Percentiles rank a stretch among this genome's conserved stretches.
Conservation (phyloP, 2,888 invertebrate species). For the Aradus depressus region DNA sequence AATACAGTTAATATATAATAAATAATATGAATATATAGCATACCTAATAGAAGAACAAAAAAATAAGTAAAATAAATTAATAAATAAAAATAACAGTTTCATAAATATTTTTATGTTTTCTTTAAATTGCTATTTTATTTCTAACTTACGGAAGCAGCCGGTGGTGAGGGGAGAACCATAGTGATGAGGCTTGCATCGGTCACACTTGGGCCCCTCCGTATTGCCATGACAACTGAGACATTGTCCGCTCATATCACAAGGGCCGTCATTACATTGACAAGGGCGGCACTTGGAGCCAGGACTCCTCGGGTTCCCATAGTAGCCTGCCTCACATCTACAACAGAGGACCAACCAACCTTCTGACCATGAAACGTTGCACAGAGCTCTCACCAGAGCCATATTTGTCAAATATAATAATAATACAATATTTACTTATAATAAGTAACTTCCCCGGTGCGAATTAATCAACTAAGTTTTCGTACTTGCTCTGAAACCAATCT, state of each 20-base stretch:
- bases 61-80: not conserved
- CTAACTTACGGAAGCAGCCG: slow-evolving; percentile 48
- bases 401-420: not conserved
- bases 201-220: slow-evolving; percentile 53
- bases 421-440: too few species aligned
- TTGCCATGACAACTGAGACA: slow-evolving; percentile 75
- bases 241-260: slow-evolving; percentile 75
- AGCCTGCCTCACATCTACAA: slow-evolving; percentile 67
- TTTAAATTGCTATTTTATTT: too few species aligned
- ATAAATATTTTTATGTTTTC: not conserved
- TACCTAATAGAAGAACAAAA: too few species aligned
- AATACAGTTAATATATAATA: too few species aligned
- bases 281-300: slow-evolving; percentile 60
- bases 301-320: slow-evolving; percentile 67
- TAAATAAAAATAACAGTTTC: not conserved
- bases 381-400: not conserved
- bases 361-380: slow-evolving; percentile 3
- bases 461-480: too few species aligned
- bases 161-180: slow-evolving; percentile 53
- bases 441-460: too few species aligned
- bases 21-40: too few species aligned
- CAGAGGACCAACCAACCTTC: not conserved
- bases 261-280: slow-evolving; percentile 77
- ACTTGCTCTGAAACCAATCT: too few species aligned
- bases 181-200: slow-evolving; percentile 50